These are phyloP conservation scores for Gavialis gangeticus DNA, from an alignment of 2,113 vertebrate species.

Conservation along the genomic window DNA sequence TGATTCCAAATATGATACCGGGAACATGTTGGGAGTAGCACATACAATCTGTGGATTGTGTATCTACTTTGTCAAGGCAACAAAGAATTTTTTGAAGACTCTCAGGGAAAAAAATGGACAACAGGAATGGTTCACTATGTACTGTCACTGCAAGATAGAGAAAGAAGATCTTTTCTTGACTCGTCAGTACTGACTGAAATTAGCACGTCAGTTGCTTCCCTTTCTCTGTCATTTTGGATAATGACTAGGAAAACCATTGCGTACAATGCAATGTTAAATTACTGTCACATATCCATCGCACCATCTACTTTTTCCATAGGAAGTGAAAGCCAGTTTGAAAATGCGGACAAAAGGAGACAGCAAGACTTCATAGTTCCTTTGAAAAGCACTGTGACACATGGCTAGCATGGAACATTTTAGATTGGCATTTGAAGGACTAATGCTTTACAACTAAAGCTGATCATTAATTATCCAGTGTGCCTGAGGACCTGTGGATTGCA, in stretches of 20 bases:
- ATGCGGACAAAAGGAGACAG: neutral
- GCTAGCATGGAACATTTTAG: neutral
- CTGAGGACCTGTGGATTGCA: neutral
- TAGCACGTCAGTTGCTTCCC: conserved; percentile 22
- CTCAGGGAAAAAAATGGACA: neutral
- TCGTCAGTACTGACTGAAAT: conserved; percentile 47
- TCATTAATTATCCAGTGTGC: neutral
- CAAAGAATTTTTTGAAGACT: conserved; percentile 29
- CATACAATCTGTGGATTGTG: conserved; percentile 47
- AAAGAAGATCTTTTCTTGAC: conserved; percentile 32
- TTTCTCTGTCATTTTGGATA: conserved; percentile 39
- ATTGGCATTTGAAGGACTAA: neutral
- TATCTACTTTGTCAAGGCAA: conserved; percentile 50
- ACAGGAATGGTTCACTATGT: neutral
- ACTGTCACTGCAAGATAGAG: neutral
- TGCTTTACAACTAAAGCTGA: neutral
- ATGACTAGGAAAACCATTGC: neutral
- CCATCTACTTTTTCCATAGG: neutral
- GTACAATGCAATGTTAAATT: neutral
- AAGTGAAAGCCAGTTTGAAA: conserved; percentile 4
- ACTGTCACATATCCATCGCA: neutral
- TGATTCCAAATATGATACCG: conserved; percentile 29
- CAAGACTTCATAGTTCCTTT: neutral
- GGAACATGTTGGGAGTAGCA: conserved; percentile 31
- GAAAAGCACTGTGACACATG: neutral